Base-by-base conservation (phyloP, 2,888 invertebrate species). In the Conchocele bisecta region DNA sequence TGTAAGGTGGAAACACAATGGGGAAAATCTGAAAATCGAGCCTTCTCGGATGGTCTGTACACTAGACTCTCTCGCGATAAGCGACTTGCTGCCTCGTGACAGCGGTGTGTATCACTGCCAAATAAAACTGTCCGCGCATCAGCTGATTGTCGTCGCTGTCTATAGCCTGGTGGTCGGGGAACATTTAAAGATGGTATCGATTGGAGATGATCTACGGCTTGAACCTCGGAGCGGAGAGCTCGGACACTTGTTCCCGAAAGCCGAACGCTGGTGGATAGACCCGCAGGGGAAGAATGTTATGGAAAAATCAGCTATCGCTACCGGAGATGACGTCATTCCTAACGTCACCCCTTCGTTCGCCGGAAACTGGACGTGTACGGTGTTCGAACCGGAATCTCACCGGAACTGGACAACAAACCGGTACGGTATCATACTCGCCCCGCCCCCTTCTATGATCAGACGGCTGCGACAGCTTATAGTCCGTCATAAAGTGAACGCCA, bases 1-100 rank as follows among this genome's bases (percentile, higher is more conserved):
- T 24, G 33, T 66, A 26, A 46, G 72, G 44, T 72, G 72, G 72
- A 63, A 67, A 63, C 63, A 67, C 50, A 72, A 72, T 44, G 58
- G 63, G 3, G 51, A 67, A 29, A 67, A 56, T 22, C 58, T 72
- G 9, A 35, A 46, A 6, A 24, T 72, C 13, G 59, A 72, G 29
- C 67, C 72, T 11, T 60, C 66, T 6, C 57, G 72, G 33, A 72
- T 72, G 72, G 35, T 42, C 17, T 56, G 60, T n/a, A 66, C 33
- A 2, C 31, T 48, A 24, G 41, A 57, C 31, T 39, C 65, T 6
- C 39, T 71, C 11, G 61, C 65, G 9, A 71, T 71, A 22, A 54
- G 66, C 33, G 66, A 53, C 37, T 28, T 72, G n/a, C 20, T 42
- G 15, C 64, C 63, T 2, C 33, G 37, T 9, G 72, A 72, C 39